Conservation (phyloP, 2,113 vertebrate species). For the Caloenas nicobarica region DNA sequence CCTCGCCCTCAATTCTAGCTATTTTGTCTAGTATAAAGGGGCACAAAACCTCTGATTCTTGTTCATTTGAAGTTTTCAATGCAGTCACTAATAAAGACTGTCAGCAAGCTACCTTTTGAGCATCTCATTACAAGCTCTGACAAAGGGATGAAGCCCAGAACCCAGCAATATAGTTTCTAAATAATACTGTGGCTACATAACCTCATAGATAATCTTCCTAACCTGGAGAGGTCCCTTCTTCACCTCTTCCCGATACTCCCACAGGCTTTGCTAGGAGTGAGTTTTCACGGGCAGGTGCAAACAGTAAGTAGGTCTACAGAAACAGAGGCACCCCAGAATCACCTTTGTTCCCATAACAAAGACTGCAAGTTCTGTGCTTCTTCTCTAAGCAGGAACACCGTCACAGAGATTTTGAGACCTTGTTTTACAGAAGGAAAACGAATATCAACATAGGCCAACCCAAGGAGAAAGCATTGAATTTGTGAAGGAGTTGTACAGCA, state of each 20-base stretch:
- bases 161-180: not conserved
- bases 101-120: not conserved
- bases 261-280: not conserved
- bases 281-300: not conserved
- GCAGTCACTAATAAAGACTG: not conserved
- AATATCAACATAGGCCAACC: fast-evolving
- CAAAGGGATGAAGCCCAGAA: not conserved
- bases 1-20: not conserved
- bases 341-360: not conserved
- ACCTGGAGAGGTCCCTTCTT: not conserved
- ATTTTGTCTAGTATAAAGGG: not conserved
- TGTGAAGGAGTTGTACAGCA: not conserved
- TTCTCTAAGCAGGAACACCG: not conserved
- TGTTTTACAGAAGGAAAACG: not conserved
- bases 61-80: not conserved
- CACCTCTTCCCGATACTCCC: not conserved
- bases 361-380: not conserved
- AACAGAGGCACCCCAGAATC: not conserved
- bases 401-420: not conserved
- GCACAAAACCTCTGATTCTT: not conserved
- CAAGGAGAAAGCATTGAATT: not conserved
- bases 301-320: not conserved
- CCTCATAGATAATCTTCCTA: not conserved
- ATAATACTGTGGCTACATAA: not conserved
- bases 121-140: not conserved